Evolutionary conservation across 2,797 vertebrate genomes (phyloP), one percentile per base, ranked within the genome.

Genomic region (Sebastolobus altivelis): DNA sequence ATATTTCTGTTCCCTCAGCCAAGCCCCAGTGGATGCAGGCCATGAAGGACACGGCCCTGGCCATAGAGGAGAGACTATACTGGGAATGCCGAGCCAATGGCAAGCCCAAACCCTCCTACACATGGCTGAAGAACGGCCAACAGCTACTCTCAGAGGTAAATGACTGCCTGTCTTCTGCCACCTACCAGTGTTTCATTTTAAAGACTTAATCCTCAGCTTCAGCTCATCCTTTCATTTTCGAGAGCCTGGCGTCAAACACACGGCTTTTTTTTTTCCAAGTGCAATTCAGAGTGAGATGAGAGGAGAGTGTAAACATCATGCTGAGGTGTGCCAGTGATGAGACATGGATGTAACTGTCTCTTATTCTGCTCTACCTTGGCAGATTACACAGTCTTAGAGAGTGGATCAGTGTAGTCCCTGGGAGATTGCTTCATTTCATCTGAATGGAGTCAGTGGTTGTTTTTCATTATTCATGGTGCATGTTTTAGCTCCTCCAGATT

Each of bases 41-140:
- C 46, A 96, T 98, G 94, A 95, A 94, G 87, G 97, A 99, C 80
- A 90, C 90, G 7, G 96, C 97, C 54, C 91, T 96, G 81, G 96
- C 97, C 27, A 97, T 99, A 35, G 97, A 97, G 82, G 97, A 98
- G 86, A 95, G 92, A 8, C 93, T 99, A 2, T 91, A 92, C 81
- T 99, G 98, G 98, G 97, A 98, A 75, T 99, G 98, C 73, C 95
- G 95, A 69, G 98, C 98, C 8, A 97, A 95, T 72, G 98, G 97
- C 46, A 99, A 97, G 73, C 98, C 98, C 72, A 98, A 97, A 79
- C 97, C 98, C 1, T 97, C 97, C 0, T 98, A 98, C 86, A 96
- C 95, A 55, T 99, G 98, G 98, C 90, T 99, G 92, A 99, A 97
- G 93, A 97, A 98, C 11, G 97, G 97, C 91, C 96, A 97, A 18